phyloP scores from a whole-genome alignment of 35 echinoderm and acorn worm genomes.

The Nesometra sesokonis region DNA sequence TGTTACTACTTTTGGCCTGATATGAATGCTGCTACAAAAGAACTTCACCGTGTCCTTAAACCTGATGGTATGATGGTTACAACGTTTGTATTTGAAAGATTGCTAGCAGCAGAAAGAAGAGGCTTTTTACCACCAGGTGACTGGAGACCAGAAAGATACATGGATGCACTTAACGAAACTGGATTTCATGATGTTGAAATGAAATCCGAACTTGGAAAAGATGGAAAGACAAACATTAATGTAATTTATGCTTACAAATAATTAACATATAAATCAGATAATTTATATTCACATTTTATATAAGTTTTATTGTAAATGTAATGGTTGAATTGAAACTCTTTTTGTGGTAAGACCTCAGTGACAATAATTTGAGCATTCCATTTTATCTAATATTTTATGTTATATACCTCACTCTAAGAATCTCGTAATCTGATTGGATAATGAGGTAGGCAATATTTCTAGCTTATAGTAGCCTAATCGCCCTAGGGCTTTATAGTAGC shows the following conservation, averaged over 20 bases:
- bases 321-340: too few relatives aligned
- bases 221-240: neutral
- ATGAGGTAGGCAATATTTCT: too few relatives aligned
- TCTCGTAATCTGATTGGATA: too few relatives aligned
- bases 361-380: too few relatives aligned
- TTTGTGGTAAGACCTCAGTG: too few relatives aligned
- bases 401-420: too few relatives aligned
- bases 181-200: constrained; percentile 43
- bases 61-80: constrained; percentile 62
- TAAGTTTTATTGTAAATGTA: too few relatives aligned
- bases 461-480: too few relatives aligned
- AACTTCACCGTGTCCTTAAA: constrained; percentile 58
- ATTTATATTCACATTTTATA: too few relatives aligned
- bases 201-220: constrained; percentile 8
- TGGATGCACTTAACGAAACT: constrained; percentile 26
- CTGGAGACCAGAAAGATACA: constrained; percentile 38
- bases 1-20: constrained; percentile 96
- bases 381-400: too few relatives aligned
- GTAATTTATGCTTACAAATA: constrained; percentile 26
- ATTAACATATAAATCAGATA: too few relatives aligned
- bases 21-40: neutral
- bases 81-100: neutral
- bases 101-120: neutral
- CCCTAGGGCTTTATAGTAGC: too few relatives aligned
- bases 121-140: constrained; percentile 16